A percentile compares a stretch with the other conserved stretches of the same genome.
phyloP scores from a whole-genome alignment of 2,113 vertebrate species.

The Coregonus clupeaformis region DNA sequence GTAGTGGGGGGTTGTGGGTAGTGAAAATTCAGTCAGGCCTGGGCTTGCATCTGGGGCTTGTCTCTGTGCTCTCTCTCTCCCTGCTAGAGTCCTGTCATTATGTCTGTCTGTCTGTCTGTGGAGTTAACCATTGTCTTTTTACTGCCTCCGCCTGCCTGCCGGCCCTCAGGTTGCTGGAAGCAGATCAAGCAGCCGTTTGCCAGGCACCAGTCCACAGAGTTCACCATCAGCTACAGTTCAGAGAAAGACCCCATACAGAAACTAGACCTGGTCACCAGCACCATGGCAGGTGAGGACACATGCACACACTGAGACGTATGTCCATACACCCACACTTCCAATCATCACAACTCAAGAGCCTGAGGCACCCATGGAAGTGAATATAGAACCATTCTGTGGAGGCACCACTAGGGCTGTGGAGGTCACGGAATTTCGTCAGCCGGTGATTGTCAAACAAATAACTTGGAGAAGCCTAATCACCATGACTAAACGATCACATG shows the following conservation, averaged over 20 bases:
- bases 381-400: background rate
- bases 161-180: slow-evolving; percentile 82
- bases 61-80: background rate
- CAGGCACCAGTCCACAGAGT: slow-evolving; percentile 82
- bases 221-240: slow-evolving; percentile 83
- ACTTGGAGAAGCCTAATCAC: no score
- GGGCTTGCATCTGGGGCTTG: background rate
- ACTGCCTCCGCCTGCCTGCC: background rate
- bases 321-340: background rate
- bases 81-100: background rate
- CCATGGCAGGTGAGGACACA: slow-evolving; percentile 74
- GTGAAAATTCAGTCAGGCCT: slow-evolving; percentile 10
- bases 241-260: slow-evolving; percentile 81
- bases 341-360: background rate
- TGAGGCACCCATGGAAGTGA: background rate
- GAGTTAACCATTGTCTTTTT: background rate
- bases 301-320: background rate
- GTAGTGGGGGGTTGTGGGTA: background rate
- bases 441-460: no score
- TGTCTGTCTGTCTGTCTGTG: slow-evolving; percentile 1
- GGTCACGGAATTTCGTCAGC: no score
- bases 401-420: no score
- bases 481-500: no score
- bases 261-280: slow-evolving; percentile 81
- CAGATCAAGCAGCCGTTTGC: slow-evolving; percentile 82